Percentiles rank a stretch among this genome's conserved stretches.
These are phyloP conservation scores for Calameuta pallipes DNA, from an alignment of 2,888 invertebrate genomes.

Conservation along the genomic window DNA sequence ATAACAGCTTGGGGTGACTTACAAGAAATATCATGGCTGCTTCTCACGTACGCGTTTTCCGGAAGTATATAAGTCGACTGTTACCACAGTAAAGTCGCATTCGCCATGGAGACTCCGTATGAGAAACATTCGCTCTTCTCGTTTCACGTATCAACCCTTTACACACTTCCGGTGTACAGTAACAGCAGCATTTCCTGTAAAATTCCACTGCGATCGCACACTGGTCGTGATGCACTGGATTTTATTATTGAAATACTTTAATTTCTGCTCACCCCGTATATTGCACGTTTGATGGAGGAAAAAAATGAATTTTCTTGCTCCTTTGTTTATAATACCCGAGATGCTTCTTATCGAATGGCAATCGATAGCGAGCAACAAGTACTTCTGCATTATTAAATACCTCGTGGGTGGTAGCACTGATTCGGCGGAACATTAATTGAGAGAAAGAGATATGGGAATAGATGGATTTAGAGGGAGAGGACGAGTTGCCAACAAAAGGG, in stretches of 20 bases:
- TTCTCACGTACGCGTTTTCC: slow-evolving; percentile 40
- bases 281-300: neutral
- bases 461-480: neutral
- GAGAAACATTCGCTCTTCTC: slow-evolving; percentile 32
- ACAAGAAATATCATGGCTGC: slow-evolving; percentile 34
- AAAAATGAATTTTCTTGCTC: neutral
- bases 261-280: neutral
- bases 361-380: neutral
- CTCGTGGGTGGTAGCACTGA: neutral
- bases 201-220: neutral
- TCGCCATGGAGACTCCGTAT: slow-evolving; percentile 36
- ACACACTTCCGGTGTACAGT: slow-evolving; percentile 9
- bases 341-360: neutral
- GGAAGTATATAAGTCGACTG: slow-evolving; percentile 35
- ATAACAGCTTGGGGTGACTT: neutral
- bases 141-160: slow-evolving; percentile 33
- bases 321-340: neutral
- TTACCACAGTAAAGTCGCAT: slow-evolving; percentile 38
- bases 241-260: neutral
- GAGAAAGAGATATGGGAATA: neutral
- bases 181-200: neutral
- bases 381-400: neutral
- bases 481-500: neutral
- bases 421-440: neutral
- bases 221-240: neutral